Percentiles rank a stretch among this genome's conserved stretches.
Conservation (phyloP, 2,888 invertebrate species). For the Lycocerus yunnanus region DNA sequence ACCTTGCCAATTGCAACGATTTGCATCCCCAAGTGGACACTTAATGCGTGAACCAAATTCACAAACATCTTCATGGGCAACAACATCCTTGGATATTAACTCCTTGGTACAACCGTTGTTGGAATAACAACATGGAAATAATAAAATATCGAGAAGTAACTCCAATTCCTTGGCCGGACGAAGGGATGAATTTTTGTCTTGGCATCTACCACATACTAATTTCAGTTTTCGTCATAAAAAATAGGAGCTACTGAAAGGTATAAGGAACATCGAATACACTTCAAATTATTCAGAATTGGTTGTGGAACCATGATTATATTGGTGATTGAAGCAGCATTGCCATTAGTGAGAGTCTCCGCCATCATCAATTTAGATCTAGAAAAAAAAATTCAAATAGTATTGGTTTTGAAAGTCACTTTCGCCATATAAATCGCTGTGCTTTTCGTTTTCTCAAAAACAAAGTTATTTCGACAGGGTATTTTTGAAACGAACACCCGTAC, state of each 20-base stretch:
- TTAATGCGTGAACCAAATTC: not conserved
- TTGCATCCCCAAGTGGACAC: not conserved
- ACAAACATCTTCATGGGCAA: not conserved
- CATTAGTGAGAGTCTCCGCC: not conserved
- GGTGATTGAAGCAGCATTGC: not conserved
- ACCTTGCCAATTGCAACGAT: not conserved
- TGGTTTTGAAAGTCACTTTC: no score
- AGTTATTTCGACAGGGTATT: no score
- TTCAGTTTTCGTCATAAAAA: not conserved
- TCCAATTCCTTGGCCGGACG: not conserved
- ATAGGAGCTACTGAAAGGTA: not conserved
- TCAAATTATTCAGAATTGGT: not conserved
- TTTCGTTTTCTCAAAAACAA: no score
- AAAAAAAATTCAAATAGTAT: no score
- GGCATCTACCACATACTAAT: not conserved
- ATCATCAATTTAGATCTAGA: not conserved
- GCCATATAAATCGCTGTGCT: no score
- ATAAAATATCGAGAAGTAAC: not conserved
- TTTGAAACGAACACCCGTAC: no score
- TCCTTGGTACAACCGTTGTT: not conserved
- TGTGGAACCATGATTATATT: not conserved
- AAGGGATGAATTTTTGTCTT: not conserved
- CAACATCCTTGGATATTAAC: not conserved
- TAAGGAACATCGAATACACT: not conserved
- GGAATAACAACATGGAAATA: not conserved